Base-by-base conservation (phyloP, 2,888 invertebrate genomes). In the Drosophila differens region DNA sequence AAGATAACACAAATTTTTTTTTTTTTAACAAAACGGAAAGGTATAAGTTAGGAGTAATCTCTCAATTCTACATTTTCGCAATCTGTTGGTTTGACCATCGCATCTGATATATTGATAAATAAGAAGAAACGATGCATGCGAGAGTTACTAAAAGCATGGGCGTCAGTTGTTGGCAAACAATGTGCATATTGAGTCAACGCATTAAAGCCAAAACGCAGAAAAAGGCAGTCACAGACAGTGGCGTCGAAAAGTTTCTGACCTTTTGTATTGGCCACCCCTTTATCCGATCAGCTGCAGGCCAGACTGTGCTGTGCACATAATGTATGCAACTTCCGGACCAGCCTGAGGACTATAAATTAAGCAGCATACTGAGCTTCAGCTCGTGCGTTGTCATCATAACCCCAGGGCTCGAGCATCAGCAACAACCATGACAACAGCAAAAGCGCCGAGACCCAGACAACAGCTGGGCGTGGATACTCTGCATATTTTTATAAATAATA, bases 261-360 rank as follows among this genome's bases (percentile, higher is more conserved):
- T 47, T 72, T 52, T 67, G 66, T 75, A 87, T 80, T 69, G 75
- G 79, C 73, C 72, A 64, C 67, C 71, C 76, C 61, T 70, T 79
- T 70, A 51, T 74, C 70, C 82, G 63, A 73, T 80, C 58, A 51
- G 71, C 71, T 67, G 60, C 57, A 51, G 67, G 65, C 47, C 63
- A 64, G 61, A 67, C 41, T 57, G 41, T 30, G 61, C 63, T 73
- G 47, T 62, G 55, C 74, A 60, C 85, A 76, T 87, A 82, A 85
- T 87, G 76, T 87, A 84, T 87, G 90, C 85, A 74, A 84, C 81
- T 82, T 89, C 90, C 90, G 85, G 85, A 47, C 54, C 76, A 72
- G 81, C 78, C 88, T 65, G 69, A 76, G 83, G 79, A 68, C 83
- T 55, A 85, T 85, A 85, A 85, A 89, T 85, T 85, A 87, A 82